phyloP scores from a whole-genome alignment of 2,797 vertebrate species.

The Ptychobarbus kaznakovi region DNA sequence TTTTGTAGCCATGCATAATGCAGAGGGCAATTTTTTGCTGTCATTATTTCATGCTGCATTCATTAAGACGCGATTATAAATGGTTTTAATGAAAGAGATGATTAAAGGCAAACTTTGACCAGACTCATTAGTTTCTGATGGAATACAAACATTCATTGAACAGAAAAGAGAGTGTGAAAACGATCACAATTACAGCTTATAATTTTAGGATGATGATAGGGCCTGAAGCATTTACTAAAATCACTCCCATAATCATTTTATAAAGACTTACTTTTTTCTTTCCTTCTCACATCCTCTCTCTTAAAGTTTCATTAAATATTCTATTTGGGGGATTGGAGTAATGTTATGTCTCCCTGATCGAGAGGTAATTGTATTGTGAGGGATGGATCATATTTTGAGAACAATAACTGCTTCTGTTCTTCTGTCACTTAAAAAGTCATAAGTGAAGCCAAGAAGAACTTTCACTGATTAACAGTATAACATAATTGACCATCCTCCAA shows the following conservation, averaged over 20 bases:
- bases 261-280: slow-evolving; percentile 42
- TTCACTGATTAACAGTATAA: background rate
- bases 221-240: slow-evolving; percentile 58
- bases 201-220: slow-evolving; percentile 71
- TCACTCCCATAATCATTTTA: slow-evolving; percentile 64
- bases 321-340: slow-evolving; percentile 47
- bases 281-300: slow-evolving; percentile 25
- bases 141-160: slow-evolving; percentile 71
- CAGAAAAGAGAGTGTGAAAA: slow-evolving; percentile 70
- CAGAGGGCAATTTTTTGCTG: slow-evolving; percentile 59
- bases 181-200: slow-evolving; percentile 75
- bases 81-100: slow-evolving; percentile 80
- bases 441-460: slow-evolving; percentile 4
- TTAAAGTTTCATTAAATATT: slow-evolving; percentile 55
- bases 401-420: slow-evolving; percentile 30
- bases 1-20: slow-evolving; percentile 67
- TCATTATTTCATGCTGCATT: slow-evolving; percentile 65
- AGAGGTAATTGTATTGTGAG: slow-evolving; percentile 50
- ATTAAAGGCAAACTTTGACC: slow-evolving; percentile 83
- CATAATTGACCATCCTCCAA: background rate
- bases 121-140: slow-evolving; percentile 82
- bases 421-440: slow-evolving; percentile 30
- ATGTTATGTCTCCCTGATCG: slow-evolving; percentile 30
- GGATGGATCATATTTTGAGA: slow-evolving; percentile 38
- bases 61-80: slow-evolving; percentile 82